phyloP scores from a whole-genome alignment of 2,113 vertebrate species.

The Austrofundulus limnaeus region DNA sequence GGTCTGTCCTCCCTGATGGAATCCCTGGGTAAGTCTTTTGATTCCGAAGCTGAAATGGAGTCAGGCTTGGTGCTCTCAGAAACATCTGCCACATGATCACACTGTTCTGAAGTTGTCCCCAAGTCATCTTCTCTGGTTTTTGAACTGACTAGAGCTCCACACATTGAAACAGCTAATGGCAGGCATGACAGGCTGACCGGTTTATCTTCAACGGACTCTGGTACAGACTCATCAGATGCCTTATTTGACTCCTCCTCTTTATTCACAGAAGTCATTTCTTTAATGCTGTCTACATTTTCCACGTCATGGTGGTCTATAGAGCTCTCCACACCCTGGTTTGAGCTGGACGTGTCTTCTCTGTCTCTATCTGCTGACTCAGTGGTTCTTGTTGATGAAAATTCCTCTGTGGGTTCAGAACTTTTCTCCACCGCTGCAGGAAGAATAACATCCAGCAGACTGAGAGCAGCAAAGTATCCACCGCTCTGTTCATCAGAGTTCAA shows the following conservation, averaged over 20 bases:
- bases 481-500: constrained; percentile 35
- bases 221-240: neutral
- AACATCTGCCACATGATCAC: constrained; percentile 3
- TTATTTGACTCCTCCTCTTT: constrained; percentile 21
- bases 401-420: constrained; percentile 35
- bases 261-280: constrained; percentile 1
- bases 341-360: constrained; percentile 23
- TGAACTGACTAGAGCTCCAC: constrained; percentile 72
- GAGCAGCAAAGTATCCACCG: constrained; percentile 44
- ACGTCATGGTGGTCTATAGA: constrained; percentile 15
- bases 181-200: constrained; percentile 75
- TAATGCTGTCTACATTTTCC: neutral
- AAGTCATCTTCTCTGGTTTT: constrained; percentile 52
- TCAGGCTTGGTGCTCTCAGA: constrained; percentile 54
- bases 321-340: constrained; percentile 28
- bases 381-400: constrained; percentile 1
- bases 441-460: constrained; percentile 70
- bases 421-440: constrained; percentile 70
- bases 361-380: constrained; percentile 20
- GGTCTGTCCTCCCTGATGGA: constrained; percentile 16
- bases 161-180: constrained; percentile 79
- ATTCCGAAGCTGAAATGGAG: constrained; percentile 25
- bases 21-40: neutral
- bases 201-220: constrained; percentile 30
- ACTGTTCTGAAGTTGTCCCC: constrained; percentile 50